Conservation (phyloP, 2,888 invertebrate genomes). For the Nemotelus pantherinus region DNA sequence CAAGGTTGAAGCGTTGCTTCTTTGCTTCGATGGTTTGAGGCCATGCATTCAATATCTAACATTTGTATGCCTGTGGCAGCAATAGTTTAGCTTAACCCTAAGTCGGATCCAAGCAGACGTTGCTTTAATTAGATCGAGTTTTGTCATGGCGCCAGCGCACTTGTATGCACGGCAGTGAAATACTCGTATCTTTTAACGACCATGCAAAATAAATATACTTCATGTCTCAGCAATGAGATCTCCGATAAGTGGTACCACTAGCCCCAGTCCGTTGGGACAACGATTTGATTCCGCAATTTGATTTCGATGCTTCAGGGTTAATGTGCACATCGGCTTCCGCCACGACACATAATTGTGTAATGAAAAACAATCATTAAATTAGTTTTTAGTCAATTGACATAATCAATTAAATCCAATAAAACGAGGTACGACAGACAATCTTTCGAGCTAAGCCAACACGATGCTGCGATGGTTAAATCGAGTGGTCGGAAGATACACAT, state of each 20-base stretch:
- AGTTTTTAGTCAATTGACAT: constrained; percentile 38
- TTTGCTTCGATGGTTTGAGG: constrained; percentile 8
- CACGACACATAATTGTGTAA: background rate
- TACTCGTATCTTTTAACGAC: too few species aligned
- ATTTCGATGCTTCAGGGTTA: background rate
- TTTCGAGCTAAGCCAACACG: background rate
- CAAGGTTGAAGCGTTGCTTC: constrained; percentile 17
- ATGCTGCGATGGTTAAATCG: too few species aligned
- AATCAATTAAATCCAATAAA: constrained; percentile 21
- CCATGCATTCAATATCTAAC: constrained; percentile 6
- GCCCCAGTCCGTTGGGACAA: too few species aligned
- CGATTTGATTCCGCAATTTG: too few species aligned
- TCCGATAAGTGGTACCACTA: too few species aligned
- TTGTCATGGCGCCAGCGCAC: too few species aligned
- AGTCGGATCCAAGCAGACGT: background rate
- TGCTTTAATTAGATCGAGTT: too few species aligned
- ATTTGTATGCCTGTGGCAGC: background rate
- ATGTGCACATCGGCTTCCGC: background rate
- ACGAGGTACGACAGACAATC: background rate
- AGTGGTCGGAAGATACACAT: background rate
- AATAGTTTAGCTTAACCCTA: background rate
- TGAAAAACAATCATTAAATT: constrained; percentile 5
- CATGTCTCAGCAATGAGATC: too few species aligned
- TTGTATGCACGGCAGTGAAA: too few species aligned
- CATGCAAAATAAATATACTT: too few species aligned